Evolutionary conservation across 2,888 invertebrate species (phyloP).

Genomic region (Lamellibrachia satsuma): DNA sequence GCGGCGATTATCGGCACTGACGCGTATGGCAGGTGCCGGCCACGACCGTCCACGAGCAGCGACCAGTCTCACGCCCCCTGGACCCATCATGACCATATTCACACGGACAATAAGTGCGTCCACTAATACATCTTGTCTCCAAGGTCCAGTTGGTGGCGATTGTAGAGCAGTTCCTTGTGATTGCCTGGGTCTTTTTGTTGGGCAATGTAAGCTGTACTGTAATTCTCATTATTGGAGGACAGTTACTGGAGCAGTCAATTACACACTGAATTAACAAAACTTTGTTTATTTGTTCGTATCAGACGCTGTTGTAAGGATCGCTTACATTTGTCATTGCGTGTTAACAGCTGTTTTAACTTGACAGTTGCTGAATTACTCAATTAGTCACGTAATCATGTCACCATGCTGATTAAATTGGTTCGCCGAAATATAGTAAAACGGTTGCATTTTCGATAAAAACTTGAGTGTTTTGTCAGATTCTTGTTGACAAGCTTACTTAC

Average conservation of each 20-base stretch:
- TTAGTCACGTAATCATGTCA: slow-evolving; percentile 3
- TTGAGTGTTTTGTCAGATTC: neutral
- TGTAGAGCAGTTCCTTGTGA: too few relatives aligned
- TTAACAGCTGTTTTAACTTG: neutral
- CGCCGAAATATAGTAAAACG: neutral
- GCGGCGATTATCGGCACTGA: neutral
- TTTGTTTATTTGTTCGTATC: neutral
- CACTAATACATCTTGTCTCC: neutral
- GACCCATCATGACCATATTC: neutral
- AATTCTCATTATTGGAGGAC: too few relatives aligned
- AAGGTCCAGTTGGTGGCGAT: neutral
- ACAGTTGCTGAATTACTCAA: neutral
- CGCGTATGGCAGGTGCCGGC: neutral
- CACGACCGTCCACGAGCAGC: neutral
- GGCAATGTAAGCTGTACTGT: too few relatives aligned
- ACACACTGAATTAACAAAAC: neutral
- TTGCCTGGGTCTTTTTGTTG: too few relatives aligned
- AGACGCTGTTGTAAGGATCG: neutral
- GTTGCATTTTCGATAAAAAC: neutral
- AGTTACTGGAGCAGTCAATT: neutral
- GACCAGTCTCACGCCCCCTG: neutral
- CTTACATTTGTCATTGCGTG: neutral
- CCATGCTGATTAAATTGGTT: neutral
- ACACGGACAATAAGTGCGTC: neutral
- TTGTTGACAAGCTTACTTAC: too few relatives aligned